Conservation (phyloP, 1,140 invertebrate species). For the Pteromalus puparum region DNA sequence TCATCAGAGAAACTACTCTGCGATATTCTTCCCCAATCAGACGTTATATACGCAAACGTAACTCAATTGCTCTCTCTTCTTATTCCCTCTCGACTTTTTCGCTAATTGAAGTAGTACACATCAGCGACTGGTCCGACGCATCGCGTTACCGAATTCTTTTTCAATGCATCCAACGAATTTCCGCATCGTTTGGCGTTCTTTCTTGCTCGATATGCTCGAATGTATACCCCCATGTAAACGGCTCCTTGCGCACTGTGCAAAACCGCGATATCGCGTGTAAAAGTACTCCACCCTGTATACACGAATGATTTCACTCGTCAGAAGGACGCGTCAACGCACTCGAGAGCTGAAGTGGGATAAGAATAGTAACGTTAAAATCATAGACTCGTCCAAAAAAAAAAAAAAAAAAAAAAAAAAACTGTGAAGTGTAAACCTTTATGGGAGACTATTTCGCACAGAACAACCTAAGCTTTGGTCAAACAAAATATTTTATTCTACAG, state of each 20-base stretch:
- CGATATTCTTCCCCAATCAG: background rate
- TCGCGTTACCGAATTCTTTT: too few relatives aligned
- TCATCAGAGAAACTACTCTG: background rate
- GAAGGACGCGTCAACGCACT: background rate
- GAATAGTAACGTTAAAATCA: background rate
- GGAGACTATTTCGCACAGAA: too few relatives aligned
- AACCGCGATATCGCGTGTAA: background rate
- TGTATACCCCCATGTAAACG: conserved; percentile 62
- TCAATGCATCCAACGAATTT: conserved; percentile 48
- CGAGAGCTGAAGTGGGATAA: background rate
- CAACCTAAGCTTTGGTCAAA: too few relatives aligned
- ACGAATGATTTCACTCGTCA: background rate
- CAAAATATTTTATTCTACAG: conserved; percentile 63
- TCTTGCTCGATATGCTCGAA: conserved; percentile 61
- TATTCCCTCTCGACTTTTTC: background rate
- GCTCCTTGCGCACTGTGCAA: conserved; percentile 67
- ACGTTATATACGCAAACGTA: background rate
- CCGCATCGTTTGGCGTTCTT: conserved; percentile 59
- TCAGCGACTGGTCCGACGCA: too few relatives aligned
- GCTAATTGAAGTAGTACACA: conserved; percentile 44
- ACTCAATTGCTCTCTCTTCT: background rate
- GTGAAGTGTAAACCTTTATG: too few relatives aligned
- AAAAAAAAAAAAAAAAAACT: too few relatives aligned
- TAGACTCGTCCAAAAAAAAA: conserved; percentile 31
- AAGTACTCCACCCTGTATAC: too few relatives aligned